Percentiles rank a stretch among this genome's conserved stretches.
Conservation (phyloP, 1,140 invertebrate species). For the Drosophila virilis region DNA sequence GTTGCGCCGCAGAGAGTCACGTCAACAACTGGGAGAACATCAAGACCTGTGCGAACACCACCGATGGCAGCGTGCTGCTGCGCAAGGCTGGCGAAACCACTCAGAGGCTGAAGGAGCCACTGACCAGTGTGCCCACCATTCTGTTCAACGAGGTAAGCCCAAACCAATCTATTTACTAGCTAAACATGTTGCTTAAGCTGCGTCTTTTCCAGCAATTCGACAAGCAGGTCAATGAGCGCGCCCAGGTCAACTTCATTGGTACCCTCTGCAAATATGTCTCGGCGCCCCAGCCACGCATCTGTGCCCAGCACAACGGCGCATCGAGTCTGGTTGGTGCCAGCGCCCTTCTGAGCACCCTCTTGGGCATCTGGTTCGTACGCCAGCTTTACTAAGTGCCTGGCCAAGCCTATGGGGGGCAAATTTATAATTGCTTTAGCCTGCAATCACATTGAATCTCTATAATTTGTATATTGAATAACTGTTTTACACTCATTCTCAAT, state of each 20-base stretch:
- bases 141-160: constrained; percentile 84
- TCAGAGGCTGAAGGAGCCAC: constrained; percentile 77
- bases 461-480: constrained; percentile 41
- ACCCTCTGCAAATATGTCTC: constrained; percentile 67
- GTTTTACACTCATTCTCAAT: constrained; percentile 24
- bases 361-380: constrained; percentile 61
- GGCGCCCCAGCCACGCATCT: constrained; percentile 70
- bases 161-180: not conserved
- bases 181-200: not conserved
- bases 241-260: constrained; percentile 67
- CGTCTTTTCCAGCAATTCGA: constrained; percentile 70
- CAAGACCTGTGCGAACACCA: constrained; percentile 84
- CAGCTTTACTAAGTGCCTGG: constrained; percentile 45
- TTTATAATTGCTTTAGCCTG: constrained; percentile 20
- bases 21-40: constrained; percentile 84
- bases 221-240: constrained; percentile 63
- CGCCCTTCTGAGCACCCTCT: constrained; percentile 54
- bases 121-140: constrained; percentile 85
- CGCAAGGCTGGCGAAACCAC: constrained; percentile 84
- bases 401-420: not conserved
- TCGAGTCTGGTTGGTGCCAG: constrained; percentile 55
- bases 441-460: constrained; percentile 48
- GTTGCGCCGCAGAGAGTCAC: constrained; percentile 84
- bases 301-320: constrained; percentile 58
- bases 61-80: constrained; percentile 84